Base-by-base conservation (phyloP, 2,888 invertebrate genomes). In the Diarsia brunnea region DNA sequence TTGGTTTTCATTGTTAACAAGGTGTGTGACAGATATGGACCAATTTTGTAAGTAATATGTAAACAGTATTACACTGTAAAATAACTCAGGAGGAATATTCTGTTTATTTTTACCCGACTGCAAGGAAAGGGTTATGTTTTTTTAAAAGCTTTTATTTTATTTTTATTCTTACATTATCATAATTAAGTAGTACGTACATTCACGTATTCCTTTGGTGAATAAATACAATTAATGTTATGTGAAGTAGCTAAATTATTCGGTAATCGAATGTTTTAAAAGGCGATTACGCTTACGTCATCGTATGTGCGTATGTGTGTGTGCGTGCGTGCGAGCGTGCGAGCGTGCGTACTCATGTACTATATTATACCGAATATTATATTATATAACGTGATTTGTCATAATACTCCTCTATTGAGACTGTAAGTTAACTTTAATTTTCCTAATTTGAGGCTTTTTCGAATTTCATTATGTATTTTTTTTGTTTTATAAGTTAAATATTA, bases 391-490 rank as follows among this genome's bases (percentile, higher is more conserved):
- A 81, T 76, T 79, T 81, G 58, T 79, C 73, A 84, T 78, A 84
- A 84, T 85, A 84, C 79, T 84, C 87, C 73, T 86, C 63, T 79
- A 75, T 78, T 87, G 71, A 81, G 81, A 84, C 72, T 81, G 53
- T 78, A 75, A 72, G n/a, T 60, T 51, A 38, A 70, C 24, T 74
- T 72, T 60, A 68, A 43, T 84, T 79, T 76, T 53, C 38, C 38
- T 67, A 60, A 75, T 69, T 67, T 73, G 55, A 75, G 66, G 66
- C 66, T 77, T 73, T 65, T 21, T 78, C 19, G 38, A 66, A 3
- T 67, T 64, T n/a, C 58, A 27, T 73, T 77, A 60, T 70, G 66
- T 19, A 4, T 58, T 71, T 61, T 55, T 45, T 69, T 75, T 70
- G 70, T 69, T 66, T 73, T 63, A 61, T 64, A 73, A 58, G 55